phyloP scores from a whole-genome alignment of 2,113 vertebrate genomes.

The Psettodes erumei region DNA sequence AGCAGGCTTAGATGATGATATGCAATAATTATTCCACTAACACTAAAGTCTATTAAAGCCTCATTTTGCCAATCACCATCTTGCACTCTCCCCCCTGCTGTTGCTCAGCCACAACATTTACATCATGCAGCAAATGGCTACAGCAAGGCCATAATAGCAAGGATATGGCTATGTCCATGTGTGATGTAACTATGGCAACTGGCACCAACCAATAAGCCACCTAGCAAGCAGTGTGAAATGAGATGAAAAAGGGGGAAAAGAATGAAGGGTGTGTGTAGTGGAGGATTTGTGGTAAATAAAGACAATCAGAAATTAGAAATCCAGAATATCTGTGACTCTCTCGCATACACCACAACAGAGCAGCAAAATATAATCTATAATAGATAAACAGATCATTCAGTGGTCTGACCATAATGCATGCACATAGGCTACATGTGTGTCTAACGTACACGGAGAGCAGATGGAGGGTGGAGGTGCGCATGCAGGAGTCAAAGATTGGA shows the following conservation, averaged over 20 bases:
- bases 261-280: neutral
- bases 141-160: constrained; percentile 31
- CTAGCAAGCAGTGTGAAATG: neutral
- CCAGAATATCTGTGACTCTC: neutral
- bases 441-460: neutral
- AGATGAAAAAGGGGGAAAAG: neutral
- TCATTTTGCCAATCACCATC: neutral
- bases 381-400: constrained; percentile 46
- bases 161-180: constrained; percentile 30
- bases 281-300: neutral
- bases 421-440: no score
- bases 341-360: neutral
- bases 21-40: constrained; percentile 30
- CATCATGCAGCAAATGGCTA: constrained; percentile 13
- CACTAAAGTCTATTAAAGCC: no score
- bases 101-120: constrained; percentile 12
- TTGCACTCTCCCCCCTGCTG: neutral
- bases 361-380: neutral
- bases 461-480: neutral
- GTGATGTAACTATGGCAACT: constrained; percentile 66
- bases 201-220: constrained; percentile 38
- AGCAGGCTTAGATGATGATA: neutral
- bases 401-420: neutral
- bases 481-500: constrained; percentile 3
- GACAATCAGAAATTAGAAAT: constrained; percentile 17